phyloP scores from a whole-genome alignment of 2,888 invertebrate genomes.

The Drosophila prolongata region DNA sequence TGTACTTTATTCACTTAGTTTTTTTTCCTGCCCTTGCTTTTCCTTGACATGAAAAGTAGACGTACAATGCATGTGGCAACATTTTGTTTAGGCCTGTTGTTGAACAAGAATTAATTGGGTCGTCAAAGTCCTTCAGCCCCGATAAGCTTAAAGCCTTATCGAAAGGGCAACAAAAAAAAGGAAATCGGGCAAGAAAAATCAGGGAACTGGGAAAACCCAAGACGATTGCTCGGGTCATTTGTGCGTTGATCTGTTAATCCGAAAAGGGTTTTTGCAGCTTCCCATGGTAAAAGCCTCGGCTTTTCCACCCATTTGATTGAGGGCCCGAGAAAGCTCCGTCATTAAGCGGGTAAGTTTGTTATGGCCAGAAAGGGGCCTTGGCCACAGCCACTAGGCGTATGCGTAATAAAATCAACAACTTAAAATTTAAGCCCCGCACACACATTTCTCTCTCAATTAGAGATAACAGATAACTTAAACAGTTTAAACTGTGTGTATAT shows the following conservation, averaged over 20 bases:
- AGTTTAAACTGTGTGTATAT: slow-evolving; percentile 32
- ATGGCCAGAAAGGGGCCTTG: slow-evolving; percentile 18
- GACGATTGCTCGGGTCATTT: slow-evolving; percentile 59
- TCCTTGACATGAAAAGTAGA: slow-evolving; percentile 31
- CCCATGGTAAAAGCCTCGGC: slow-evolving; percentile 29
- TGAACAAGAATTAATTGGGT: slow-evolving; percentile 68
- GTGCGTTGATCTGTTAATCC: slow-evolving; percentile 76
- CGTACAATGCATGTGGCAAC: slow-evolving; percentile 49
- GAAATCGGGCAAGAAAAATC: slow-evolving; percentile 11
- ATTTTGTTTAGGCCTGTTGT: slow-evolving; percentile 33
- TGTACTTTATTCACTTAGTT: slow-evolving; percentile 31
- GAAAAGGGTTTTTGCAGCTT: slow-evolving; percentile 62
- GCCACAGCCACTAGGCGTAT: slow-evolving; percentile 45
- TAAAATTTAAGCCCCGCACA: slow-evolving; percentile 20
- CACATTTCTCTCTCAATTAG: slow-evolving; percentile 45
- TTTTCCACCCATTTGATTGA: slow-evolving; percentile 56
- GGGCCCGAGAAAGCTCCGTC: slow-evolving; percentile 32
- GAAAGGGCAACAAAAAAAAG: slow-evolving; percentile 39
- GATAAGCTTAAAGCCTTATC: slow-evolving; percentile 70
- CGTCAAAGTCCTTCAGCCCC: slow-evolving; percentile 61
- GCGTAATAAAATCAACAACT: slow-evolving; percentile 49
- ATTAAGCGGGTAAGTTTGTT: slow-evolving; percentile 36
- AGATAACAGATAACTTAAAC: slow-evolving; percentile 38
- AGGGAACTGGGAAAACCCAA: slow-evolving; percentile 42
- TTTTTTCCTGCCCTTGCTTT: slow-evolving; percentile 9